Conservation (phyloP, 2,797 vertebrate genomes). For the Hemitrygon akajei region DNA sequence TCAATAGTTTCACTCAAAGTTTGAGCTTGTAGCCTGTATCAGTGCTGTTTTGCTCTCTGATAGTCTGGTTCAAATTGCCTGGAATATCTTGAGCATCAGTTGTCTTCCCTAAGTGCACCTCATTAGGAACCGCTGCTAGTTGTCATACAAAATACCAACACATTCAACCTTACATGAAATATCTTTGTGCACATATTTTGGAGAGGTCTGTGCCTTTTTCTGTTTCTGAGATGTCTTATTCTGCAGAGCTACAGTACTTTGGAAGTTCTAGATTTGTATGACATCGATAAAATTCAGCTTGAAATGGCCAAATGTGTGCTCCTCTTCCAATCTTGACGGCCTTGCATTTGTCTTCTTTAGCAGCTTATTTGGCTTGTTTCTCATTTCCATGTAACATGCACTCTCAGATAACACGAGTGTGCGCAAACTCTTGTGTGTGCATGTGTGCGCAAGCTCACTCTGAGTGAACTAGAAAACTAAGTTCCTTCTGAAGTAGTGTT, state of each 20-base stretch:
- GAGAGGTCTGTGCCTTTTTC: too few relatives aligned
- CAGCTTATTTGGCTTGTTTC: not conserved
- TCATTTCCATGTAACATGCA: not conserved
- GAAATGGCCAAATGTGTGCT: not conserved
- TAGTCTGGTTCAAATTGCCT: too few relatives aligned
- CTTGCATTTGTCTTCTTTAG: not conserved
- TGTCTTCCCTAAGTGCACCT: not conserved
- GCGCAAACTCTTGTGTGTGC: too few relatives aligned
- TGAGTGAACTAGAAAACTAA: too few relatives aligned
- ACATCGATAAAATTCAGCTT: not conserved
- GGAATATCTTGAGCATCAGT: not conserved
- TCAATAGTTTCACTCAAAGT: not conserved
- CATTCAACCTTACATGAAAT: not conserved
- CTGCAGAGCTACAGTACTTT: not conserved
- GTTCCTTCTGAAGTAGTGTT: too few relatives aligned
- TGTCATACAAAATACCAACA: not conserved
- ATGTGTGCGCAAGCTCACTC: too few relatives aligned
- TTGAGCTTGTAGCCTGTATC: not conserved
- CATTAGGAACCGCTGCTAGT: not conserved
- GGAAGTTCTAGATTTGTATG: not conserved
- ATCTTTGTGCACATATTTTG: not conserved
- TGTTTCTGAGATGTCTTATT: not conserved
- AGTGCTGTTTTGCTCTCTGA: too few relatives aligned
- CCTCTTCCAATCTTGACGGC: not conserved
- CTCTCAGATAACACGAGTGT: too few relatives aligned